phyloP scores from a whole-genome alignment of 1,140 invertebrate genomes.

The Bombus cullumanus region DNA sequence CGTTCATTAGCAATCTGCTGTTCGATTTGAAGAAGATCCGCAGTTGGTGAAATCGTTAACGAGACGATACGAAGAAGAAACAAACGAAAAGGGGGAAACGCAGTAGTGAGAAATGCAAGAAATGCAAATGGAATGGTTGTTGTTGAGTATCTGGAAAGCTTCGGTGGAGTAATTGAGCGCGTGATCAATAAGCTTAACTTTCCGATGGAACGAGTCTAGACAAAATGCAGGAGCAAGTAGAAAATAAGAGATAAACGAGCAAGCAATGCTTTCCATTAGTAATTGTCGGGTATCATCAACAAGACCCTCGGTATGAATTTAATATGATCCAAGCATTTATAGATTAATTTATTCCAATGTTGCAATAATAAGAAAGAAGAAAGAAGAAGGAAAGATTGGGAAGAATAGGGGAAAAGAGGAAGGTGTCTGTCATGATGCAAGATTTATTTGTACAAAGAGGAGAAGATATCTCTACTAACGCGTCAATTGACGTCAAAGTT shows the following conservation, averaged over 20 bases:
- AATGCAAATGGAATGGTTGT: constrained; percentile 60
- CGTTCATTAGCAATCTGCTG: not conserved
- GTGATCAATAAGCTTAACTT: constrained; percentile 66
- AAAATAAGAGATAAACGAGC: constrained; percentile 41
- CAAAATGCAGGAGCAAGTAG: constrained; percentile 12
- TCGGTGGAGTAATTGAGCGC: constrained; percentile 61
- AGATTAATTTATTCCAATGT: not conserved
- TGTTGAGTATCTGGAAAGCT: constrained; percentile 51
- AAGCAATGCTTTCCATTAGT: constrained; percentile 34
- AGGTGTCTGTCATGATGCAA: no score
- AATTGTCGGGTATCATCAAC: constrained; percentile 32
- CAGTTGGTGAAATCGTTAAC: not conserved
- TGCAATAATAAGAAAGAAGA: not conserved
- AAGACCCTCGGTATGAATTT: constrained; percentile 10
- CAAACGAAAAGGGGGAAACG: not conserved
- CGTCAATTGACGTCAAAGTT: not conserved
- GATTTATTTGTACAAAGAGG: no score
- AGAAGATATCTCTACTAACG: no score
- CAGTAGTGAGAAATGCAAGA: constrained; percentile 56
- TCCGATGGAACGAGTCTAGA: constrained; percentile 19
- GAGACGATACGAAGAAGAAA: no score
- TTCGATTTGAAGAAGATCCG: not conserved
- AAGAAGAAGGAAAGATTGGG: not conserved
- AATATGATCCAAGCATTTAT: not conserved
- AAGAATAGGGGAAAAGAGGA: not conserved